Conservation (phyloP, 2,888 invertebrate genomes). For the Drosophila infuscata region DNA sequence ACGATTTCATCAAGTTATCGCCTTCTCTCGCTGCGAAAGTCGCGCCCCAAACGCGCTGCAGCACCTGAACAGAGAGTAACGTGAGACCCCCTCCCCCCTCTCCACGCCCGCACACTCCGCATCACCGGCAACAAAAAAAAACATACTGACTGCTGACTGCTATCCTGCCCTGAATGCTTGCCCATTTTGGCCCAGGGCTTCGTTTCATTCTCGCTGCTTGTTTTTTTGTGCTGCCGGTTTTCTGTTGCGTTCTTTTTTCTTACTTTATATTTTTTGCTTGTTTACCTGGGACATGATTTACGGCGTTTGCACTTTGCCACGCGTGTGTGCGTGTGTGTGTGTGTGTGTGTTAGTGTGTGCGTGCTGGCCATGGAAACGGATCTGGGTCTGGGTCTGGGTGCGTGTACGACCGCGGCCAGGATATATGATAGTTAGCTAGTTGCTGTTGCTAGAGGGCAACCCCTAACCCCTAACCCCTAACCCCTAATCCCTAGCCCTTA, state of each 20-base stretch:
- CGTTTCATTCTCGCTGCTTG: constrained; percentile 45
- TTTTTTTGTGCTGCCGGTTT: constrained; percentile 9
- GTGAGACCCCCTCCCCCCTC: neutral
- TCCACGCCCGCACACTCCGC: neutral
- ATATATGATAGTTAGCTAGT: constrained; percentile 42
- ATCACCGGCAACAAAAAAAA: neutral
- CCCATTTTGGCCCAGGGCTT: constrained; percentile 29
- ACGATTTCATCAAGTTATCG: constrained; percentile 67
- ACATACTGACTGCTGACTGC: neutral
- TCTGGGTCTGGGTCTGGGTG: constrained; percentile 31
- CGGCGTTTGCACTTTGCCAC: constrained; percentile 67
- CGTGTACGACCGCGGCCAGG: constrained; percentile 11
- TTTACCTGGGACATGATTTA: constrained; percentile 73
- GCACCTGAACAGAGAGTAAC: constrained; percentile 19
- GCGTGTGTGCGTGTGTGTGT: constrained; percentile 23
- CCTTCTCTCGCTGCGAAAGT: constrained; percentile 26
- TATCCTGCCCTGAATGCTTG: neutral
- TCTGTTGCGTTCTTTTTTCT: constrained; percentile 15
- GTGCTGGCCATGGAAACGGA: constrained; percentile 23
- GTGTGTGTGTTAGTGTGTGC: constrained; percentile 38
- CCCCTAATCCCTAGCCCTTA: no score
- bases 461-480: neutral
- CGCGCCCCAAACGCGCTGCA: constrained; percentile 28
- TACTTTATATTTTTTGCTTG: constrained; percentile 43
- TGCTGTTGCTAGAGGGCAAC: neutral